These are phyloP conservation scores for Ferrisia virgata DNA, from an alignment of 2,888 invertebrate genomes.

Conservation along the genomic window DNA sequence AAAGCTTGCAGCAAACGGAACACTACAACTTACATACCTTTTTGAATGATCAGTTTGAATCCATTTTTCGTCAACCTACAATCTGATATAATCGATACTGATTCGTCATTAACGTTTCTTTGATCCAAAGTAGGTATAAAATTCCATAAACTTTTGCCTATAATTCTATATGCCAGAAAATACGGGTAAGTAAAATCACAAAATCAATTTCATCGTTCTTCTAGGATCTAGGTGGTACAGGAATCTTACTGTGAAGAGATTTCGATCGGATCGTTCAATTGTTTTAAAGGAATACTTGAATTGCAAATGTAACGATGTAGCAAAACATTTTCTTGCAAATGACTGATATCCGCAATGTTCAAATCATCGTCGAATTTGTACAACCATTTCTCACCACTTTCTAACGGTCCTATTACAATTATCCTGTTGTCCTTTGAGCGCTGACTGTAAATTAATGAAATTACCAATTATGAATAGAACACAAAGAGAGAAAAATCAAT, in stretches of 20 bases:
- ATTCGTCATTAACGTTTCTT: neutral
- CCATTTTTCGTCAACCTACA: constrained; percentile 49
- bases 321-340: constrained; percentile 28
- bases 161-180: neutral
- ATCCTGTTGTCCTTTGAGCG: neutral
- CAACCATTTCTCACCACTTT: neutral
- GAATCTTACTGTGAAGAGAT: neutral
- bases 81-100: constrained; percentile 48
- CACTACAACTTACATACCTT: neutral
- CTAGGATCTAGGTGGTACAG: neutral
- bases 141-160: constrained; percentile 9
- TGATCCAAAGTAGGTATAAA: neutral
- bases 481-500: neutral
- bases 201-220: neutral
- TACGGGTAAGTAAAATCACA: neutral
- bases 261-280: neutral
- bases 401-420: neutral
- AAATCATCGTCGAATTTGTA: neutral
- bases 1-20: too few relatives aligned
- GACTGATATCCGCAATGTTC: neutral
- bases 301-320: constrained; percentile 33
- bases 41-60: constrained; percentile 47
- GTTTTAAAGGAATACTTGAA: neutral
- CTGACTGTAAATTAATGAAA: neutral
- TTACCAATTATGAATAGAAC: neutral